phyloP scores from a whole-genome alignment of 64 coral and sea anemone genomes.

The Orbicella faveolata region DNA sequence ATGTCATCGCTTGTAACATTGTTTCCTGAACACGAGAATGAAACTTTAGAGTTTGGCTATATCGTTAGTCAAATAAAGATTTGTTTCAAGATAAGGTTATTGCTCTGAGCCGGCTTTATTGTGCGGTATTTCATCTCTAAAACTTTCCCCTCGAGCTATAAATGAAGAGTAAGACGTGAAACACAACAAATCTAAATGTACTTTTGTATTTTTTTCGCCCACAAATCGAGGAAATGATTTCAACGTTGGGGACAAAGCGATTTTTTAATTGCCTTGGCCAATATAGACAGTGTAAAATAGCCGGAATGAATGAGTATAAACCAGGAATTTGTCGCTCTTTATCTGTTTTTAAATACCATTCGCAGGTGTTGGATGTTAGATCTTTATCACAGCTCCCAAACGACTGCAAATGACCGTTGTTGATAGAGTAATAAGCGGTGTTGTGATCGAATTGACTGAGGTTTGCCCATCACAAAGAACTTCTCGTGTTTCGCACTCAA shows the following conservation, averaged over 20 bases:
- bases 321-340: neutral
- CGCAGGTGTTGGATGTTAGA: conserved; percentile 10
- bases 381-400: conserved; percentile 16
- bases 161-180: neutral
- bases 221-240: too few species aligned
- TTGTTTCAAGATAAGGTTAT: neutral
- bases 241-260: neutral
- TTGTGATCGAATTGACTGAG: conserved; percentile 5
- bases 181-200: too few species aligned
- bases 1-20: neutral
- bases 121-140: neutral
- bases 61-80: conserved; percentile 10
- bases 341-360: conserved; percentile 26
- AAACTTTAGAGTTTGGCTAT: neutral
- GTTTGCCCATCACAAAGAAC: neutral
- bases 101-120: neutral
- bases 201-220: neutral
- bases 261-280: conserved; percentile 4
- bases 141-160: neutral
- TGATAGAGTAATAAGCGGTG: conserved; percentile 8
- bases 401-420: neutral
- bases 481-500: conserved; percentile 31
- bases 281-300: neutral
- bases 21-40: neutral
- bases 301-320: neutral